These are phyloP conservation scores for Nycticebus coucang DNA, from an alignment of 2,113 vertebrate genomes.

Conservation along the genomic window DNA sequence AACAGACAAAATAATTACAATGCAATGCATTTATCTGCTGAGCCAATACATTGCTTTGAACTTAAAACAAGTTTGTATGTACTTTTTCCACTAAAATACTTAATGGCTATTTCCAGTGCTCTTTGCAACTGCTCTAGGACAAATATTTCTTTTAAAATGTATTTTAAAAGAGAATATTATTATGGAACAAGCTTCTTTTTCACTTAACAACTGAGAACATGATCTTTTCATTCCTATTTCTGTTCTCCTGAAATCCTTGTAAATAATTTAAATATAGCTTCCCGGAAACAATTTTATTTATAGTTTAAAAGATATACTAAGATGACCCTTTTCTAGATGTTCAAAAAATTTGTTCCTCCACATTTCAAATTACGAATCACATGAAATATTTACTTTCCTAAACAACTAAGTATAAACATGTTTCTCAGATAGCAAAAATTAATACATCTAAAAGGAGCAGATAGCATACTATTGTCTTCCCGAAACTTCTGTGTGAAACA, in stretches of 20 bases:
- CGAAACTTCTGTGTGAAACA: conserved; percentile 66
- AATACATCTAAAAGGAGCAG: conserved; percentile 59
- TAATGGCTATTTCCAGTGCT: conserved; percentile 67
- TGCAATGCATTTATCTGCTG: conserved; percentile 61
- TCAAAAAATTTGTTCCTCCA: conserved; percentile 73
- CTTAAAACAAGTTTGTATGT: conserved; percentile 74
- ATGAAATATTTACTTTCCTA: conserved; percentile 80
- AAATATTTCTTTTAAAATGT: conserved; percentile 78
- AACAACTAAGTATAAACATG: conserved; percentile 75
- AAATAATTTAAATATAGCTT: conserved; percentile 66
- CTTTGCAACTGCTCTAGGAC: conserved; percentile 74
- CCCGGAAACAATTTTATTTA: conserved; percentile 56
- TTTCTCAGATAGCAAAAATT: conserved; percentile 79
- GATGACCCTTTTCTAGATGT: conserved; percentile 18
- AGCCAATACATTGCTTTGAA: conserved; percentile 58
- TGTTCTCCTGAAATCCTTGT: conserved; percentile 73
- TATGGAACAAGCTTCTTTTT: conserved; percentile 71
- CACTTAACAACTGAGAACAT: conserved; percentile 68
- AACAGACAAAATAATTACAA: conserved; percentile 72
- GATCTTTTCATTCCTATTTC: conserved; percentile 68
- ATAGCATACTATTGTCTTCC: conserved; percentile 62
- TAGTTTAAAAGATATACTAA: not conserved
- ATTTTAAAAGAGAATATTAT: conserved; percentile 78
- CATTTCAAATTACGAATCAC: conserved; percentile 81
- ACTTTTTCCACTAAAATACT: conserved; percentile 68